Conservation (phyloP, 2,888 invertebrate species). For the Calameuta idolon region DNA sequence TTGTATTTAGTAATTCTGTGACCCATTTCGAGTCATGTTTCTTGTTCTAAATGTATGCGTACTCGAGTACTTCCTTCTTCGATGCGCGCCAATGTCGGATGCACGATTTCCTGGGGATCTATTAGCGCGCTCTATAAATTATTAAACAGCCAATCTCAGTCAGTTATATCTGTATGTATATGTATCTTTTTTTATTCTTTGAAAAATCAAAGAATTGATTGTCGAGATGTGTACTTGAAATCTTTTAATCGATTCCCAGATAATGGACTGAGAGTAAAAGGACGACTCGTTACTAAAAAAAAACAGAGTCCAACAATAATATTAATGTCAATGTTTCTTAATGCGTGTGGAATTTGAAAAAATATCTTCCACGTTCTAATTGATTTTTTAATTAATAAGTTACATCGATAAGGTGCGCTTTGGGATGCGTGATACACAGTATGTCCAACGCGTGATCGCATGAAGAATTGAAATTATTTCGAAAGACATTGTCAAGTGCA, state of each 20-base stretch:
- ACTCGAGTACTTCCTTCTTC: conserved; percentile 18
- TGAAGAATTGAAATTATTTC: no score
- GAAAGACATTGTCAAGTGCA: no score
- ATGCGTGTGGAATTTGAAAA: background rate
- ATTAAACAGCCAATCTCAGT: background rate
- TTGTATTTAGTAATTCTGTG: conserved; percentile 29
- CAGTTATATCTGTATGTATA: background rate
- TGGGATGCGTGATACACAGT: no score
- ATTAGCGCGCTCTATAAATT: background rate
- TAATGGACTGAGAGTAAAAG: conserved; percentile 3
- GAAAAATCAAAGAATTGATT: background rate
- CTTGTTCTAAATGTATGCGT: conserved; percentile 33
- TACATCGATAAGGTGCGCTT: background rate
- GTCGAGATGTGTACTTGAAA: background rate
- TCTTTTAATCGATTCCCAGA: background rate
- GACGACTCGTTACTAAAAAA: background rate
- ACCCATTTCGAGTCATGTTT: conserved; percentile 29
- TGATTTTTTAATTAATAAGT: background rate
- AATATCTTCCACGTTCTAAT: background rate
- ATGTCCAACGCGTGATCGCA: no score
- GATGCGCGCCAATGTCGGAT: conserved; percentile 12
- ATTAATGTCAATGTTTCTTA: background rate
- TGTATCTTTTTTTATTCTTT: background rate
- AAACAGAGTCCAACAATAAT: background rate
- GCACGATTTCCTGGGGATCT: conserved; percentile 6